A percentile compares a stretch with the other conserved stretches of the same genome.
Evolutionary conservation across 1,140 invertebrate genomes (phyloP).

Genomic region (Cheumatopsyche charites): DNA sequence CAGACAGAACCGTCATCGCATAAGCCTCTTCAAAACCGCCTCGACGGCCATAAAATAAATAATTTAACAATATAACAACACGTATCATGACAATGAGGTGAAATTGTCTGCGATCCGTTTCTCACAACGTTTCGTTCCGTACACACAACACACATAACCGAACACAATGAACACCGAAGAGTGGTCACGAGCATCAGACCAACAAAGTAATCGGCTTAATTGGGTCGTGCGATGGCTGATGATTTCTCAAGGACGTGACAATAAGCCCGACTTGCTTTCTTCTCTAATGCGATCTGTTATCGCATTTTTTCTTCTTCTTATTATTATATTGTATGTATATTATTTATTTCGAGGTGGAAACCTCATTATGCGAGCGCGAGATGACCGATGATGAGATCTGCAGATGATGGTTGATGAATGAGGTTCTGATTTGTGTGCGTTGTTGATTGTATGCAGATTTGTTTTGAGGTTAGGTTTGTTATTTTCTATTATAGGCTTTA

Average conservation of each 20-base stretch:
- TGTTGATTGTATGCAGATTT: too few relatives aligned
- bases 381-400: neutral
- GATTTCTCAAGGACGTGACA: conserved; percentile 28
- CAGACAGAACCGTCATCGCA: too few relatives aligned
- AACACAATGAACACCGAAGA: too few relatives aligned
- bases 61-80: too few relatives aligned
- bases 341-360: neutral
- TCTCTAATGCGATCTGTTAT: conserved; percentile 18
- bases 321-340: too few relatives aligned
- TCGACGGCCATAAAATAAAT: too few relatives aligned
- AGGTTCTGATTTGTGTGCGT: neutral
- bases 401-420: neutral
- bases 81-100: neutral
- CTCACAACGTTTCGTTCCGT: neutral
- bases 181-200: conserved; percentile 19
- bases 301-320: neutral
- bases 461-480: too few relatives aligned
- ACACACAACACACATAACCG: too few relatives aligned
- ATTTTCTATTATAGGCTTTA: too few relatives aligned
- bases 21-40: too few relatives aligned
- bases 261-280: conserved; percentile 17
- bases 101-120: conserved; percentile 2
- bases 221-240: conserved; percentile 13
- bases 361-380: neutral
- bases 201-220: conserved; percentile 4